Percentiles rank a stretch among this genome's conserved stretches.
Evolutionary conservation across 37 sponge, comb jelly and placozoan genomes (phyloP).

Genomic region (Dysidea cf. avara): DNA sequence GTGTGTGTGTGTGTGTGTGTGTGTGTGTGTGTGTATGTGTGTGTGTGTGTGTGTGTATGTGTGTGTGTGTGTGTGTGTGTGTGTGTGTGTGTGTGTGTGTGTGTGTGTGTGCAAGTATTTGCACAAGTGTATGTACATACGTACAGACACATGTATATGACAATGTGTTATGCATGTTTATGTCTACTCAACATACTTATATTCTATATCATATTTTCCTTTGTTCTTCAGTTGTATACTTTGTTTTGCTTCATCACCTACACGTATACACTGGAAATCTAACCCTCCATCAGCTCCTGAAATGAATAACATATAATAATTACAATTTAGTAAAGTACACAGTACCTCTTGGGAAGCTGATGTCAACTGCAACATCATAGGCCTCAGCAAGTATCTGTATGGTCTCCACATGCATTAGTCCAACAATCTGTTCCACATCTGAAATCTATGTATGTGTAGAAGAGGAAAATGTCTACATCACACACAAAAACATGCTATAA

Average conservation of each 20-base stretch:
- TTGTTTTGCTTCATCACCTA: slow-evolving; percentile 84
- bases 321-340: background rate
- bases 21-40: too few species aligned
- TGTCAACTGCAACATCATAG: slow-evolving; percentile 96
- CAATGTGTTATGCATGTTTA: too few species aligned
- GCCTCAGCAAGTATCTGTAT: slow-evolving; percentile 87
- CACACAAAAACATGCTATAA: background rate
- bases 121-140: background rate
- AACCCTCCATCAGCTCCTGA: slow-evolving; percentile 88
- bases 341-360: slow-evolving; percentile 91
- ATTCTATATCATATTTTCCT: slow-evolving; percentile 92
- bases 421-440: slow-evolving; percentile 91
- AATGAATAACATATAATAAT: background rate
- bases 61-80: too few species aligned
- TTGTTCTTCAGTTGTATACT: slow-evolving; percentile 85
- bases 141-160: background rate
- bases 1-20: too few species aligned
- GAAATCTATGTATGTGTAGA: slow-evolving; percentile 68
- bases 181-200: slow-evolving; percentile 68
- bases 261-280: slow-evolving; percentile 84
- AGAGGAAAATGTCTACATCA: background rate
- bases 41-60: too few species aligned
- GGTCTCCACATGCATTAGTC: slow-evolving; percentile 84
- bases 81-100: too few species aligned
- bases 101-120: background rate